Evolutionary conservation across 2,888 invertebrate genomes (phyloP), one percentile per base, ranked within the genome.

Genomic region (Drosophila buzzatii): DNA sequence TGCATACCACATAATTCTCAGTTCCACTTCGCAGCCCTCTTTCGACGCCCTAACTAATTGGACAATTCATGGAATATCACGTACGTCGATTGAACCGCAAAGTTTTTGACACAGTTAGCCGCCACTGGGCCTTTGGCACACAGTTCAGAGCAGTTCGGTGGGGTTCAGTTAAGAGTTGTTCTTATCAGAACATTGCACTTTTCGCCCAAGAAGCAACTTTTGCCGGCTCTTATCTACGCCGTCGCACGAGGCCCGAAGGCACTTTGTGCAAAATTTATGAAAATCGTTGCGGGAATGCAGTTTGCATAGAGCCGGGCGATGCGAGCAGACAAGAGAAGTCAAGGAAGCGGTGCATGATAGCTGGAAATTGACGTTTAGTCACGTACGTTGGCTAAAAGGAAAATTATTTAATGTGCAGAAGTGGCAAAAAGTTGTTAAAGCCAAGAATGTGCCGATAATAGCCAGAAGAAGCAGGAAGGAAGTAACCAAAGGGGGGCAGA

Each of bases 351-450:
- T 10, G 23, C 10, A 45, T 60, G 60, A 42, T 52, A 59, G 53
- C 73, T 73, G 72, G 70, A 83, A 86, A 89, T 82, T 76, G 87
- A 84, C 89, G 85, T 90, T 87, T 89, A 87, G 90, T 86, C 87
- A 87, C 87, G 87, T 90, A 90, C 86, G 67, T 66, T 77, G 70
- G 72, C 76, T 77, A 73, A 78, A 78, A 79, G 88, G 71, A 79
- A 76, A 86, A 86, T 86, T 77, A 79, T 90, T 90, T 87, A 90
- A 89, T 90, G 89, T 90, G 83, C 90, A 81, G 63, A 89, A 85
- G 85, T 85, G 89, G 79, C 76, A 84, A 69, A 78, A 84, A 89
- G 76, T 85, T 85, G 69, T 65, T 66, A 59, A 70, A 71, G 65
- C 55, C 53, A 59, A 73, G 51, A 58, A 56, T 74, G 45, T 69